Evolutionary conservation across 2,888 invertebrate species (phyloP).

Genomic region (Cremastinae sp.): DNA sequence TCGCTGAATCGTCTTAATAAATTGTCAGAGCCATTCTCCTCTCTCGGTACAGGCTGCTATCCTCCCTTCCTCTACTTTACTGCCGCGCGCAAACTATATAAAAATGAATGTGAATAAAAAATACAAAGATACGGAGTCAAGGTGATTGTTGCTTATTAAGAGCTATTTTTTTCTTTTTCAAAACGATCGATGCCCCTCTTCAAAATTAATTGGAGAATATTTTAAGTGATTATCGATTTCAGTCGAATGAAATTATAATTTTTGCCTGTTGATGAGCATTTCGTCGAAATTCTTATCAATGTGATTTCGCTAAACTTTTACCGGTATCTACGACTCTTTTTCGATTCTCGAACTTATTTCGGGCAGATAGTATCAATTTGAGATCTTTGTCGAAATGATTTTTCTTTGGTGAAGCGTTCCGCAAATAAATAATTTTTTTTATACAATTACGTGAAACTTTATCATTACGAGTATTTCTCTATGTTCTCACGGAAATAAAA

Average conservation of each 20-base stretch:
- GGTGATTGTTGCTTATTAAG: constrained; percentile 44
- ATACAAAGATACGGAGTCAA: constrained; percentile 28
- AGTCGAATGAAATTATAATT: neutral
- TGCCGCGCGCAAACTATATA: constrained; percentile 31
- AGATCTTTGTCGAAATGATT: neutral
- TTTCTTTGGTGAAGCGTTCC: neutral
- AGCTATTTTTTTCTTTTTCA: constrained; percentile 11
- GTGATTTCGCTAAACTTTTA: too few relatives aligned
- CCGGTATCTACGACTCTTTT: too few relatives aligned
- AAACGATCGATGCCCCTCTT: neutral
- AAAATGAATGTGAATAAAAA: constrained; percentile 47
- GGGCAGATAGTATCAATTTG: constrained; percentile 29
- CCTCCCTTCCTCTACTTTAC: constrained; percentile 36
- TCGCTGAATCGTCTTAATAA: constrained; percentile 73
- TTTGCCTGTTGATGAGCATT: neutral
- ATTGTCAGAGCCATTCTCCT: constrained; percentile 67
- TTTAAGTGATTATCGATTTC: neutral
- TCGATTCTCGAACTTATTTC: too few relatives aligned
- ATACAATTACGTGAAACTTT: constrained; percentile 17
- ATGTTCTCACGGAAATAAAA: constrained; percentile 39
- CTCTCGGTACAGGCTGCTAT: constrained; percentile 39
- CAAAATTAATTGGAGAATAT: constrained; percentile 29
- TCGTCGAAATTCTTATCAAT: too few relatives aligned
- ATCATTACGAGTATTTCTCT: constrained; percentile 5
- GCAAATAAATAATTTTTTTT: constrained; percentile 2